Evolutionary conservation across 2,113 vertebrate species (phyloP), one percentile per base, ranked within the genome.

Genomic region (Athene noctua): DNA sequence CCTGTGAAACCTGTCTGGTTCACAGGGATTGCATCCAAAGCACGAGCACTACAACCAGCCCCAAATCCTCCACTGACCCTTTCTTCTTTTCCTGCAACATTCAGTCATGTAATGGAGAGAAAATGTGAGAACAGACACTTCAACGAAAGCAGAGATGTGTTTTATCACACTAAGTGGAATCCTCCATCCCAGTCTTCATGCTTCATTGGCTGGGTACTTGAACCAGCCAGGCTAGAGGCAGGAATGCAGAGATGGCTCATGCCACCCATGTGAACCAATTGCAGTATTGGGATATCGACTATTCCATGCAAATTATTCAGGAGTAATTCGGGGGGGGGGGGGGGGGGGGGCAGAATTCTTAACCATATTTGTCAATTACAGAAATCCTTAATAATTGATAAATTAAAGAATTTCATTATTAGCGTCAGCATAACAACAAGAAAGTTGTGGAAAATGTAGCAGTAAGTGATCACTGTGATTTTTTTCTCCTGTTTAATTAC

Each of bases 401-500:
- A 75, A 62, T 70, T 29, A 15, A 71, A 90, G 46, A 55, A 83
- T 70, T 77, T 87, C 55, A 40, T 54, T 62, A 9, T 13, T 73
- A 77, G 15, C 61, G 73, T 62, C 78, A 59, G 75, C 6, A 6
- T 29, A 52, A 19, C 15, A 13, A 14, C 30, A 30, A 29, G 22
- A 44, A 91, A 51, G 46, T 25, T 2, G 9, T 18, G 73, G 47
- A 14, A 91, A 57, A 78, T 49, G 58, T 12, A 59, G 54, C 80
- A 70, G 80, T 2, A 79, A 94, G 81, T 25, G 62, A 55, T 47
- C 0, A 3, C 71, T 72, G 88, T 38, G 91, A 85, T 74, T 83
- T 63, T 74, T 44, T 59, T 29, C 36, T 92, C 65, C 70, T 70
- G 46, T 92, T 97, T 97, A 94, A 95, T 97, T 95, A 91, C 81